A percentile compares a stretch with the other conserved stretches of the same genome.
Evolutionary conservation across 2,888 invertebrate genomes (phyloP).

Genomic region (Epistrophe eligans): DNA sequence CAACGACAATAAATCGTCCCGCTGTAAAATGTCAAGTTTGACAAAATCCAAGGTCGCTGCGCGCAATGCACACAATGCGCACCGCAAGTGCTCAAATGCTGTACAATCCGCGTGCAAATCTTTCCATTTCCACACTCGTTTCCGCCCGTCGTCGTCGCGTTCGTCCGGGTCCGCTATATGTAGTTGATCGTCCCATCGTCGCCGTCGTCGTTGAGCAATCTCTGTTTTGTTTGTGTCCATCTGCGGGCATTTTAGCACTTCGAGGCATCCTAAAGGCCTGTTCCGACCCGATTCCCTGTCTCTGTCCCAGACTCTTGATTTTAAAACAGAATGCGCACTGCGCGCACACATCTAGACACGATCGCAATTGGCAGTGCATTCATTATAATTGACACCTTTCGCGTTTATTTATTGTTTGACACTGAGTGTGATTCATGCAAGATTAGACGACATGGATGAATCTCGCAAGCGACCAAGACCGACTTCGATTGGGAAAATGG

Average conservation of each 20-base stretch:
- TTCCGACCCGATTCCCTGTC: neutral
- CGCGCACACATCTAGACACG: slow-evolving; percentile 60
- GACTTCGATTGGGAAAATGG: slow-evolving; percentile 13
- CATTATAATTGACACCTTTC: slow-evolving; percentile 77
- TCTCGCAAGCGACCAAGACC: slow-evolving; percentile 35
- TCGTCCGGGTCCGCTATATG: neutral
- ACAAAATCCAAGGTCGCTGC: slow-evolving; percentile 76
- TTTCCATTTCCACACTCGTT: slow-evolving; percentile 27
- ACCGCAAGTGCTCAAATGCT: slow-evolving; percentile 16
- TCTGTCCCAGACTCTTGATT: neutral
- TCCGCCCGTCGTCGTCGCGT: neutral
- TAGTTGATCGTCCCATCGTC: neutral
- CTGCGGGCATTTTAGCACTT: slow-evolving; percentile 70
- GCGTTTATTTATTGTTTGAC: slow-evolving; percentile 76
- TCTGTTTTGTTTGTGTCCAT: slow-evolving; percentile 67
- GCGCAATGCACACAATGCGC: slow-evolving; percentile 51
- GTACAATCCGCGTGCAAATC: slow-evolving; percentile 48
- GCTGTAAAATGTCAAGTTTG: slow-evolving; percentile 73
- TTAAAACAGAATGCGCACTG: slow-evolving; percentile 6
- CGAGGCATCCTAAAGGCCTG: slow-evolving; percentile 41
- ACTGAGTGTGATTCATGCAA: slow-evolving; percentile 72
- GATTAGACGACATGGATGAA: slow-evolving; percentile 69
- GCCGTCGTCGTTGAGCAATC: slow-evolving; percentile 57
- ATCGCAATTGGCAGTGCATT: slow-evolving; percentile 76
- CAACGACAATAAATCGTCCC: slow-evolving; percentile 72